Evolutionary conservation across 1,140 invertebrate species (phyloP).

Genomic region (Penaeus vannamei): DNA sequence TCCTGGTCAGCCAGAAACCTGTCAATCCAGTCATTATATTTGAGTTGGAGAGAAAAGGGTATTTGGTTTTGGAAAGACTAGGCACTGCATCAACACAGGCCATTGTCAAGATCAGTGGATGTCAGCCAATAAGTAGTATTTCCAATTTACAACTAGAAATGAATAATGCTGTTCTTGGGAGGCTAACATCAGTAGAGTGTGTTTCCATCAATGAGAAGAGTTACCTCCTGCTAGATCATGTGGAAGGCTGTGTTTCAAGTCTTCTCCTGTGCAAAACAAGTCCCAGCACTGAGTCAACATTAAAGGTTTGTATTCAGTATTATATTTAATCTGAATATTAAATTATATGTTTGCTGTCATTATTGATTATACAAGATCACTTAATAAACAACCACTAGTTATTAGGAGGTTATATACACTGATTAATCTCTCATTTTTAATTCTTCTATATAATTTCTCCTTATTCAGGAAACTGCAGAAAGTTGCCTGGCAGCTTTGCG

Average conservation of each 20-base stretch:
- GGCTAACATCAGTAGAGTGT: conserved; percentile 38
- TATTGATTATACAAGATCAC: background rate
- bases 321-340: background rate
- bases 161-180: conserved; percentile 46
- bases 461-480: conserved; percentile 45
- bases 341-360: background rate
- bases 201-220: conserved; percentile 30
- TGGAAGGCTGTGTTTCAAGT: conserved; percentile 38
- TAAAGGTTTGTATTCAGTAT: conserved; percentile 42
- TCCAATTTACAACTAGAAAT: conserved; percentile 25
- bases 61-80: conserved; percentile 50
- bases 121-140: conserved; percentile 25
- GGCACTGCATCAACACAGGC: conserved; percentile 43
- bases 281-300: conserved; percentile 26
- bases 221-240: conserved; percentile 45
- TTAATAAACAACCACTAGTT: too few relatives aligned
- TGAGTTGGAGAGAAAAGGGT: conserved; percentile 47
- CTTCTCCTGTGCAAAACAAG: conserved; percentile 37
- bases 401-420: too few relatives aligned
- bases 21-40: conserved; percentile 48
- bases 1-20: conserved; percentile 49
- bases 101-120: conserved; percentile 39
- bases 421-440: background rate
- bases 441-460: background rate
- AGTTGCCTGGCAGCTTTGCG: conserved; percentile 56